phyloP scores from a whole-genome alignment of 1,140 invertebrate genomes.

The Melitaea cinxia region DNA sequence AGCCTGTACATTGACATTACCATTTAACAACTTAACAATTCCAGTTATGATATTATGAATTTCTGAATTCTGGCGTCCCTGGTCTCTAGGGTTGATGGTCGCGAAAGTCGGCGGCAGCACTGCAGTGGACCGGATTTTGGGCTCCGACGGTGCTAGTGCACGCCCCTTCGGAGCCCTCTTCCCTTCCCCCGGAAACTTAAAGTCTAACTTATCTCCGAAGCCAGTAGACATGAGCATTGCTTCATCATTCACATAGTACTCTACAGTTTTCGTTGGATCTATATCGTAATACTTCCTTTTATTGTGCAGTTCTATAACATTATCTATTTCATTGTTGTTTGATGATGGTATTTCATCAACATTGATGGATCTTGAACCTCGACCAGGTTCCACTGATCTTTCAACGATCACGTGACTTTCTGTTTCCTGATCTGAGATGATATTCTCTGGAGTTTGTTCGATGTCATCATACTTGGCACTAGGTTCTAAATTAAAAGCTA shows the following conservation, averaged over 20 bases:
- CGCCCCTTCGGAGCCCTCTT: slow-evolving; percentile 86
- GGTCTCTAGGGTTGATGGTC: slow-evolving; percentile 67
- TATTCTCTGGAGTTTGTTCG: slow-evolving; percentile 54
- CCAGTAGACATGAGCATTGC: slow-evolving; percentile 63
- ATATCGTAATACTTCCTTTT: slow-evolving; percentile 77
- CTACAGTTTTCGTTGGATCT: slow-evolving; percentile 72
- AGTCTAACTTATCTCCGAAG: slow-evolving; percentile 67
- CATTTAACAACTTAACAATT: slow-evolving; percentile 93
- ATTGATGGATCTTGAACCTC: slow-evolving; percentile 70
- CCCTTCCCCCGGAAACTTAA: slow-evolving; percentile 86
- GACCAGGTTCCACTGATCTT: slow-evolving; percentile 67
- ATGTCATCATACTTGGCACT: slow-evolving; percentile 65
- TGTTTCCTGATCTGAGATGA: slow-evolving; percentile 44
- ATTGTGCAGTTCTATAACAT: slow-evolving; percentile 73
- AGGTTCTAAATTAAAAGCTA: slow-evolving; percentile 75
- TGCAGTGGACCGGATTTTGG: slow-evolving; percentile 81
- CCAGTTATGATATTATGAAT: slow-evolving; percentile 96
- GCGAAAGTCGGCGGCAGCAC: slow-evolving; percentile 77
- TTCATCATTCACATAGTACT: slow-evolving; percentile 60
- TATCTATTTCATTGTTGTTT: slow-evolving; percentile 74
- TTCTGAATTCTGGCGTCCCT: slow-evolving; percentile 86
- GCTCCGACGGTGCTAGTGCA: slow-evolving; percentile 84
- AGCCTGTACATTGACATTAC: slow-evolving; percentile 91
- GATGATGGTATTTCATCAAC: slow-evolving; percentile 66
- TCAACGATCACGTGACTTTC: slow-evolving; percentile 62